Evolutionary conservation across 2,888 invertebrate genomes (phyloP).

Genomic region (Penaeus monodon): DNA sequence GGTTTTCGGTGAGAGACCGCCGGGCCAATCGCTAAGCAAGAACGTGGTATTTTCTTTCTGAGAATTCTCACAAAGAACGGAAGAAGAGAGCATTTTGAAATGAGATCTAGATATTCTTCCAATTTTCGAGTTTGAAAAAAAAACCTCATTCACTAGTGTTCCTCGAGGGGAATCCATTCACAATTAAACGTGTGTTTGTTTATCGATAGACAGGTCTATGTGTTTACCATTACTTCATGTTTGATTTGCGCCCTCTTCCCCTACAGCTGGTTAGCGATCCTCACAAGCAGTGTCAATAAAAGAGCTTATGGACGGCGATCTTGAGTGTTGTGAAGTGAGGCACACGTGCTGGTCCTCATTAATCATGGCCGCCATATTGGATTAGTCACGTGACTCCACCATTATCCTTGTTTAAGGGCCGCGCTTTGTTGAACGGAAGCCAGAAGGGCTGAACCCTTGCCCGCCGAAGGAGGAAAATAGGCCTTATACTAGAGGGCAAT

Average conservation of each 20-base stretch:
- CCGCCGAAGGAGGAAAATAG: background rate
- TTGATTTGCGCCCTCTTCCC: background rate
- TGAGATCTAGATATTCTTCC: no score
- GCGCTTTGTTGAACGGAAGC: slow-evolving; percentile 33
- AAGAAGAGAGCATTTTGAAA: no score
- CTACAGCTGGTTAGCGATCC: background rate
- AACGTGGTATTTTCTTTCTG: no score
- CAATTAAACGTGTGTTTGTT: no score
- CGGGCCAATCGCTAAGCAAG: no score
- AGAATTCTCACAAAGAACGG: no score
- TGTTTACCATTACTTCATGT: no score
- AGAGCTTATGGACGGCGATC: slow-evolving; percentile 16
- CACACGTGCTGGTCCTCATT: slow-evolving; percentile 43
- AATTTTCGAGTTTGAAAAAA: no score
- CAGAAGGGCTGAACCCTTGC: slow-evolving; percentile 20
- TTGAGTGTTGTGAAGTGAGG: slow-evolving; percentile 29
- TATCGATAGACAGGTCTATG: no score
- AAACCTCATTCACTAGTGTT: no score
- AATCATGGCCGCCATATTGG: slow-evolving; percentile 58
- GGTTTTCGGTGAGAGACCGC: no score
- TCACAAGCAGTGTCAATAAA: slow-evolving; percentile 35
- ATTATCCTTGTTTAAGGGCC: slow-evolving; percentile 56
- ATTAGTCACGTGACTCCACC: slow-evolving; percentile 56
- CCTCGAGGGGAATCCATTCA: no score
- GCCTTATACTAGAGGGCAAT: background rate